Percentiles rank a stretch among this genome's conserved stretches.
Conservation (phyloP, 2,797 vertebrate species). For the Parambassis ranga region DNA sequence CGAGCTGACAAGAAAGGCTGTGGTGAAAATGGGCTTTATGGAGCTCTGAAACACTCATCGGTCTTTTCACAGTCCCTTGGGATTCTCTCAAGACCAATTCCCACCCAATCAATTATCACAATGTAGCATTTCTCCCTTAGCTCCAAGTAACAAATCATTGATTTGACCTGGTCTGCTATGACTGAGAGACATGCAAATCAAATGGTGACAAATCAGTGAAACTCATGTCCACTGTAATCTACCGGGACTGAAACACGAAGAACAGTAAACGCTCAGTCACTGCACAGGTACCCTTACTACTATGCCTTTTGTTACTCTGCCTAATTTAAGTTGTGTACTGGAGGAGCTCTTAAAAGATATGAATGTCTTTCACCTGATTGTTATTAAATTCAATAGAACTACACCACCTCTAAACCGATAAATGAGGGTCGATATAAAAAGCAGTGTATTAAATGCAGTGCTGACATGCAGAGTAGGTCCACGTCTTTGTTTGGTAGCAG, state of each 20-base stretch:
- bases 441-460: constrained; percentile 40
- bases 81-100: constrained; percentile 50
- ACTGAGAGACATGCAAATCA: constrained; percentile 16
- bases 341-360: constrained; percentile 20
- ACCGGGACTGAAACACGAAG: not conserved
- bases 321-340: constrained; percentile 23
- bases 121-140: constrained; percentile 22
- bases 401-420: constrained; percentile 26
- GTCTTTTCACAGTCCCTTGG: constrained; percentile 51
- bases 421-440: constrained; percentile 30
- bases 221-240: not conserved
- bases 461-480: constrained; percentile 55
- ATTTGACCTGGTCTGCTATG: constrained; percentile 34
- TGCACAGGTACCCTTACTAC: constrained; percentile 4
- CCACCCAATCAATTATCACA: constrained; percentile 49
- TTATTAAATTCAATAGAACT: constrained; percentile 25
- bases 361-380: constrained; percentile 17
- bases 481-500: constrained; percentile 60
- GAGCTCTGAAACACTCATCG: constrained; percentile 31
- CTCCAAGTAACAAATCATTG: constrained; percentile 37
- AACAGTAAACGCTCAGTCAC: not conserved
- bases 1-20: constrained; percentile 39
- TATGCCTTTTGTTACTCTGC: constrained; percentile 20
- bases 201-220: constrained; percentile 22
- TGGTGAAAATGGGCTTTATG: constrained; percentile 53